Base-by-base conservation (phyloP, 1,140 invertebrate species). In the Papilio polyxenes region DNA sequence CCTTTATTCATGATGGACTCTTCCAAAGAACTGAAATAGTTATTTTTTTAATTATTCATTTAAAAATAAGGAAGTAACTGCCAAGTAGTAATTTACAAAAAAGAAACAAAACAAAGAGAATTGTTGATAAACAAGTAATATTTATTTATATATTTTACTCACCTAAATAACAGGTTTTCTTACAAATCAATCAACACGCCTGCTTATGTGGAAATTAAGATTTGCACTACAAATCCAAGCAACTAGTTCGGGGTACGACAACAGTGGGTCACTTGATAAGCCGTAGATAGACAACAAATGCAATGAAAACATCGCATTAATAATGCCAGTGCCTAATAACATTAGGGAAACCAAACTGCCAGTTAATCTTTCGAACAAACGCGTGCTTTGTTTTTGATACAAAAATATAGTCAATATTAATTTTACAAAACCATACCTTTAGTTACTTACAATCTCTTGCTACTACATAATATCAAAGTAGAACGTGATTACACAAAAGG, bases 1-100 rank as follows among this genome's bases (percentile, higher is more conserved):
- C 69, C 74, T 56, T 83, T 83, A 59, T 80, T 83, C 82, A 83
- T 83, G 49, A 75, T 83, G 20, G 10, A 4, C 15, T 20, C 49
- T 49, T 79, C 37, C 77, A 15, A 37, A 59, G 17, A 56, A 51
- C 82, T 83, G 79, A 81, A 83, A 83, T 20, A 53, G 53, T 59
- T 3, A 15, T 31, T 78, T n/a, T n/a, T 59, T 56, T 40, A 20
- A 49, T 76, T 23, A 44, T 11, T 13, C 44, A 49, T 49, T 56
- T 37, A 59, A 75, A 48, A 31, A 8, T 40, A 72, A 72, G 65
- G 65, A 69, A 65, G 6, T 72, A 72, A 37, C 65, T 37, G 31
- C 31, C 31, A 72, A 40, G 65, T 62, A 53, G 13, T 23, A 59
- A 78, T 31, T 56, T 51, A 78, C 37, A 37, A 31, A 20, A 56